phyloP scores from a whole-genome alignment of 2,888 invertebrate genomes.

The Thyatira batis region DNA sequence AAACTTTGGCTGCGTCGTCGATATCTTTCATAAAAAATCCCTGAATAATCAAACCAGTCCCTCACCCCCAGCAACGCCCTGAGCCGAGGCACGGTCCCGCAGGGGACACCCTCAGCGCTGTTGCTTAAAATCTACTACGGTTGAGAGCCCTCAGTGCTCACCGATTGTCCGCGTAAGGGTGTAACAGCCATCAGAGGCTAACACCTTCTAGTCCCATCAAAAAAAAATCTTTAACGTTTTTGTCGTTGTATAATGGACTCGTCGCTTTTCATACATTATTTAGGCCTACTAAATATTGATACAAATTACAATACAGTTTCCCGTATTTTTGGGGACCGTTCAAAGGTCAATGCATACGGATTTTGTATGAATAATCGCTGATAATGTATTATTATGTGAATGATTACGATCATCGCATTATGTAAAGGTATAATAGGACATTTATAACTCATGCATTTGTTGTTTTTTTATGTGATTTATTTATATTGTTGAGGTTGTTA shows the following conservation, averaged over 20 bases:
- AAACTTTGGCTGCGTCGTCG: no score
- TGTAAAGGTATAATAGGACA: background rate
- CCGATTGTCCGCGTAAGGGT: no score
- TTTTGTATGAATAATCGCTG: conserved; percentile 7
- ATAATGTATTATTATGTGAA: background rate
- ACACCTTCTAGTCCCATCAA: no score
- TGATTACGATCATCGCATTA: background rate
- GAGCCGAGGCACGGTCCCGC: no score
- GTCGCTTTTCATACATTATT: conserved; percentile 31
- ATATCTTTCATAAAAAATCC: no score
- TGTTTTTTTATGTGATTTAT: background rate
- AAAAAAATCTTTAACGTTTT: no score
- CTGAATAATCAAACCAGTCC: no score
- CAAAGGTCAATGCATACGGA: conserved; percentile 28
- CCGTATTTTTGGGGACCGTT: conserved; percentile 10
- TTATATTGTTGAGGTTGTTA: background rate
- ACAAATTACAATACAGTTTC: conserved; percentile 21
- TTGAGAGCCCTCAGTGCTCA: no score
- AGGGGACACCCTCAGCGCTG: no score
- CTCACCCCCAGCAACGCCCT: no score
- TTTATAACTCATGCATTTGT: background rate
- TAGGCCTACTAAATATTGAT: conserved; percentile 17
- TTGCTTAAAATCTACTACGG: no score
- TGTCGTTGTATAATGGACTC: conserved; percentile 20
- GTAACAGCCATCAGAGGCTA: no score